Evolutionary conservation across 2,888 invertebrate species (phyloP).

Genomic region (Pseudococcus viburni): DNA sequence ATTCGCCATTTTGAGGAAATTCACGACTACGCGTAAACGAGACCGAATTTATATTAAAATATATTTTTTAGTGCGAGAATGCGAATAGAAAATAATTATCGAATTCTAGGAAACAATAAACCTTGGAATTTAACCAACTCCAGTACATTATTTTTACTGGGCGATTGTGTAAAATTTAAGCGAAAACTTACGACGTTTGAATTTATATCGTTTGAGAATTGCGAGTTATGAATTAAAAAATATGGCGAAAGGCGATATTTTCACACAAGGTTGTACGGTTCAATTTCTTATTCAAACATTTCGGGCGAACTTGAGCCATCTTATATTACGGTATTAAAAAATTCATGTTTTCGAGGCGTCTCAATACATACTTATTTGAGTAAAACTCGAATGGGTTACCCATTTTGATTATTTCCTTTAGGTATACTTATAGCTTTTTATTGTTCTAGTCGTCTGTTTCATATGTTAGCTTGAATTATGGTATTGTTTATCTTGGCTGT

Average conservation of each 20-base stretch:
- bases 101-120: conserved; percentile 14
- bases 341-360: too few relatives aligned
- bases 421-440: conserved; percentile 11
- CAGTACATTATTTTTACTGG: not conserved
- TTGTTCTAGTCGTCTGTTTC: conserved; percentile 16
- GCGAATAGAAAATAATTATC: conserved; percentile 2
- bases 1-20: conserved; percentile 9
- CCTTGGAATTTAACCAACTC: not conserved
- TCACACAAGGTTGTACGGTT: not conserved
- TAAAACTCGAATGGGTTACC: not conserved
- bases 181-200: too few relatives aligned
- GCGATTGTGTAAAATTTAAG: too few relatives aligned
- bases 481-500: conserved; percentile 59
- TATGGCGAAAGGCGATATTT: not conserved
- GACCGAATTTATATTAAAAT: not conserved
- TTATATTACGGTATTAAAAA: too few relatives aligned
- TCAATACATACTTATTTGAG: too few relatives aligned
- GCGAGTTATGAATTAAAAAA: not conserved
- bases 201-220: too few relatives aligned
- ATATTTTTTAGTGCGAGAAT: not conserved
- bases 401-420: too few relatives aligned
- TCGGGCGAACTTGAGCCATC: too few relatives aligned
- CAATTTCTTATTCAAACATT: too few relatives aligned
- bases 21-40: not conserved
- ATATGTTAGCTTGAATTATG: conserved; percentile 47